These are phyloP conservation scores for Microctonus brassicae DNA, from an alignment of 2,888 invertebrate genomes.

Conservation along the genomic window DNA sequence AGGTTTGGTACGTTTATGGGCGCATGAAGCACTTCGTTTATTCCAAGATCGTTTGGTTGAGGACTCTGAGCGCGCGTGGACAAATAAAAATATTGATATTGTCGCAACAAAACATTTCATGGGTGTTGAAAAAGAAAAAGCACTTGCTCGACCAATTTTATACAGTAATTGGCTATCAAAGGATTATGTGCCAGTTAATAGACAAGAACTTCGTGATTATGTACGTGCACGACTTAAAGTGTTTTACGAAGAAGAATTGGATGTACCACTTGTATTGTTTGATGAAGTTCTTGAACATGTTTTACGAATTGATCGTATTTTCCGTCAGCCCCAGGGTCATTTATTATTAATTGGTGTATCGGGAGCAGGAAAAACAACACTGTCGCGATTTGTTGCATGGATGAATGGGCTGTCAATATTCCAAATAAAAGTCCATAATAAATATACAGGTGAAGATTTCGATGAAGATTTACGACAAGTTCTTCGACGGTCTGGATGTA, in stretches of 20 bases:
- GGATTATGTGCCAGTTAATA: constrained; percentile 96
- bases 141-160: constrained; percentile 93
- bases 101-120: constrained; percentile 97
- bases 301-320: constrained; percentile 97
- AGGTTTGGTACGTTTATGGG: constrained; percentile 98
- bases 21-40: constrained; percentile 96
- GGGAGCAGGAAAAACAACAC: constrained; percentile 98
- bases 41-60: constrained; percentile 98
- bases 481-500: constrained; percentile 87
- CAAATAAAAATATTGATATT: constrained; percentile 95
- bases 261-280: constrained; percentile 97
- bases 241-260: constrained; percentile 99
- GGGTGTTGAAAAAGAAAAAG: constrained; percentile 85
- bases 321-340: constrained; percentile 99
- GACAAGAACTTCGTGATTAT: constrained; percentile 95
- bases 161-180: constrained; percentile 99
- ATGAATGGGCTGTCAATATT: constrained; percentile 99
- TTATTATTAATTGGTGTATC: constrained; percentile 97
- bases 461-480: constrained; percentile 97
- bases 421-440: constrained; percentile 99
- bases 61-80: constrained; percentile 95
- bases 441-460: constrained; percentile 98
- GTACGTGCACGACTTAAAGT: constrained; percentile 97
- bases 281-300: constrained; percentile 99
- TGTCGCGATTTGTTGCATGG: constrained; percentile 99